These are phyloP conservation scores for Chlorospingus flavigularis DNA, from an alignment of 2,797 vertebrate species.

Conservation along the genomic window DNA sequence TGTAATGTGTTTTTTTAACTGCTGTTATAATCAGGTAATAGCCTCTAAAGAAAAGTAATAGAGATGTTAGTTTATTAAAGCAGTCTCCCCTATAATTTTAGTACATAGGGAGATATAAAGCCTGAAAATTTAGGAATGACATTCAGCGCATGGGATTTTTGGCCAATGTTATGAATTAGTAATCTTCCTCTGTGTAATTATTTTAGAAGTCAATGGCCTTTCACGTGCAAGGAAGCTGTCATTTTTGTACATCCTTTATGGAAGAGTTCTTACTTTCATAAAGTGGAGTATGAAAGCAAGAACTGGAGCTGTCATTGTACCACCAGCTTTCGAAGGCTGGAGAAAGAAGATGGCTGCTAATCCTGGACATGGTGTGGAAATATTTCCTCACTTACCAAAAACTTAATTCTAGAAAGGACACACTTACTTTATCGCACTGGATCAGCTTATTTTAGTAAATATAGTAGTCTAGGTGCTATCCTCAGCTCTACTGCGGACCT, in stretches of 20 bases:
- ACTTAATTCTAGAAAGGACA: not conserved
- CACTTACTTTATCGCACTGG: not conserved
- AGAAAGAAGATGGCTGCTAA: not conserved
- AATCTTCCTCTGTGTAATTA: not conserved
- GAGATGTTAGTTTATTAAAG: not conserved
- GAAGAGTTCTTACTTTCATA: not conserved
- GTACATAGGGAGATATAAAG: not conserved
- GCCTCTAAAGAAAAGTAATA: not conserved
- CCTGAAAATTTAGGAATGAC: not conserved
- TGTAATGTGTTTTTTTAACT: not conserved
- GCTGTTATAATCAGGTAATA: not conserved
- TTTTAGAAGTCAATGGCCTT: not conserved
- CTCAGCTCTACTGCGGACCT: not conserved
- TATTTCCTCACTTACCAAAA: not conserved
- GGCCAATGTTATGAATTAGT: not conserved
- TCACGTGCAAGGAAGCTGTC: not conserved
- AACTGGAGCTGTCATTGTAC: not conserved
- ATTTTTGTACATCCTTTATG: not conserved
- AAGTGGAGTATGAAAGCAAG: no score
- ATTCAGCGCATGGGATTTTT: not conserved
- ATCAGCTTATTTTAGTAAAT: not conserved
- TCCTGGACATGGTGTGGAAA: not conserved
- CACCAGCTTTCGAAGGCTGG: not conserved
- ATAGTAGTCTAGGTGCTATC: not conserved
- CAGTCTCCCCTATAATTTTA: not conserved